Conservation (phyloP, 1,140 invertebrate species). For the Pseudomyrmex gracilis region DNA sequence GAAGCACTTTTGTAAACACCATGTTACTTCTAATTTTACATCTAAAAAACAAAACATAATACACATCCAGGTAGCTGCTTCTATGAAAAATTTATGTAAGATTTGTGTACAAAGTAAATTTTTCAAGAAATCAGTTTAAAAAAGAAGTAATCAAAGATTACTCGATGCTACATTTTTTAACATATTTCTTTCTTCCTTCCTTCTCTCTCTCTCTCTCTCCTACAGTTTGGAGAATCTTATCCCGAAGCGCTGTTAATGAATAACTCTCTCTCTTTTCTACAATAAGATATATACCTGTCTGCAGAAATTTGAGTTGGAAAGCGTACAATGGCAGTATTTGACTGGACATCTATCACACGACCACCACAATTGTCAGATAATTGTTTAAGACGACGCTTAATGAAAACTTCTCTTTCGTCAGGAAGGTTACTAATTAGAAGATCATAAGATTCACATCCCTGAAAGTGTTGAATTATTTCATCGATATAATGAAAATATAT, state of each 20-base stretch:
- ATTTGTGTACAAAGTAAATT: background rate
- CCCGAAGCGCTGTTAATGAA: too few species aligned
- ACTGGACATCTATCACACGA: constrained; percentile 88
- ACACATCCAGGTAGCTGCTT: background rate
- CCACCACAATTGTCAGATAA: constrained; percentile 94
- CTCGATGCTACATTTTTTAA: background rate
- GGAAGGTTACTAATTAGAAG: constrained; percentile 86
- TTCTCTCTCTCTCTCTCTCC: too few species aligned
- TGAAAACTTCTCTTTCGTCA: constrained; percentile 82
- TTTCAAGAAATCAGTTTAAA: background rate
- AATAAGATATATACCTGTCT: constrained; percentile 87
- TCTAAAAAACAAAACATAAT: background rate
- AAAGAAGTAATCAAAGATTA: background rate
- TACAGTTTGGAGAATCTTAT: too few species aligned
- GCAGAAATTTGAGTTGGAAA: constrained; percentile 91
- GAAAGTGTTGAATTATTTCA: constrained; percentile 69
- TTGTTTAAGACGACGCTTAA: constrained; percentile 88
- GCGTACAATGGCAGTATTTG: constrained; percentile 89
- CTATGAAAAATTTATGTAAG: background rate
- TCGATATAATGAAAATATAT: constrained; percentile 12
- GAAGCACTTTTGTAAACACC: too few species aligned
- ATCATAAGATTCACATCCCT: constrained; percentile 82
- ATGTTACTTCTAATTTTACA: background rate
- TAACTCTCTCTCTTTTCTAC: background rate
- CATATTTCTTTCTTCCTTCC: background rate